These are phyloP conservation scores for Phthorimaea operculella DNA, from an alignment of 1,140 invertebrate species.

Conservation along the genomic window DNA sequence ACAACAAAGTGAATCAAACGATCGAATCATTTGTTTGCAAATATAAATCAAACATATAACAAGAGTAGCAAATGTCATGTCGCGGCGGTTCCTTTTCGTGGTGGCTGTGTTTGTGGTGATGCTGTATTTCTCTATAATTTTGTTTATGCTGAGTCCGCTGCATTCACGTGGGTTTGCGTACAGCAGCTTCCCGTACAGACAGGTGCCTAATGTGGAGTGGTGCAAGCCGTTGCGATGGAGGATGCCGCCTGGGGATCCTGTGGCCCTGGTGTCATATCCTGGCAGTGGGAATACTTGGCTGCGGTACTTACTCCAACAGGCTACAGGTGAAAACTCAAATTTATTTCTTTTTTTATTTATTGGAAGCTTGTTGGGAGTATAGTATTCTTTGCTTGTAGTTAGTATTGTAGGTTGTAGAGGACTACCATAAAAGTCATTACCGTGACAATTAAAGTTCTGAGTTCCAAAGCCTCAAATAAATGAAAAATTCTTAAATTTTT, in stretches of 20 bases:
- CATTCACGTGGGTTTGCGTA: constrained; percentile 31
- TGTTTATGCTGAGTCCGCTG: constrained; percentile 52
- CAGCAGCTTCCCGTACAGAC: constrained; percentile 33
- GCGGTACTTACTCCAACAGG: constrained; percentile 80
- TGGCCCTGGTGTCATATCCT: constrained; percentile 79
- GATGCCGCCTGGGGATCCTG: constrained; percentile 34
- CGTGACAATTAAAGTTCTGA: background rate
- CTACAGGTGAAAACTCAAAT: constrained; percentile 69
- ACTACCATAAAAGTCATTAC: background rate
- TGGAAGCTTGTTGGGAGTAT: background rate
- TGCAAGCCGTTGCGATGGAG: constrained; percentile 43
- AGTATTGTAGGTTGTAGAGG: background rate
- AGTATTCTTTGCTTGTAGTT: background rate
- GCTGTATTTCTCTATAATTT: constrained; percentile 54
- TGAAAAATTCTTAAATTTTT: too few relatives aligned
- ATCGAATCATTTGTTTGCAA: background rate
- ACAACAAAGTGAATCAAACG: background rate
- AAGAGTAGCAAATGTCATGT: constrained; percentile 26
- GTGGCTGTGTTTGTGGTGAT: constrained; percentile 37
- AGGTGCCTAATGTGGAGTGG: constrained; percentile 40
- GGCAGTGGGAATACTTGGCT: constrained; percentile 87
- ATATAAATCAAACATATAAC: too few relatives aligned
- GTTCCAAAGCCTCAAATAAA: too few relatives aligned
- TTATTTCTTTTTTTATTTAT: background rate
- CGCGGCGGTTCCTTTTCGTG: constrained; percentile 44